A percentile compares a stretch with the other conserved stretches of the same genome.
These are phyloP conservation scores for Bellardia bayeri DNA, from an alignment of 2,888 invertebrate genomes.

Conservation along the genomic window DNA sequence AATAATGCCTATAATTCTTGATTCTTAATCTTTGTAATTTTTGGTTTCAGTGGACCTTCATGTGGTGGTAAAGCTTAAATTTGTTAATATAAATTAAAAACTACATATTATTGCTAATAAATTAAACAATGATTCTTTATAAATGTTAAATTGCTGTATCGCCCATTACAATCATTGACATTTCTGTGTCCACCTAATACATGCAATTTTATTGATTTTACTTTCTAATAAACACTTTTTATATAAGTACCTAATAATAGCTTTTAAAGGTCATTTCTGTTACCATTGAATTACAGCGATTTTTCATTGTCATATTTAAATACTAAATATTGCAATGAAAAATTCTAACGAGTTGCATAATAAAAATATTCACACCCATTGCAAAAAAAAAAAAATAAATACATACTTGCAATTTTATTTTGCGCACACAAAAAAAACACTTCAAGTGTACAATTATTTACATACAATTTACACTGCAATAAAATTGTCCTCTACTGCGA, in stretches of 20 bases:
- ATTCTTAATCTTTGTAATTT: too few species aligned
- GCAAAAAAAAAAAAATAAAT: not conserved
- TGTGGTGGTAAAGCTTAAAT: too few species aligned
- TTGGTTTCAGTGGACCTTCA: too few species aligned
- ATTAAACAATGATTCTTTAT: too few species aligned
- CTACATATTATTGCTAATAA: too few species aligned
- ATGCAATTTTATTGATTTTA: constrained; percentile 11
- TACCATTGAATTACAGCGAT: not conserved
- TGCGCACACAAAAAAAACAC: constrained; percentile 9
- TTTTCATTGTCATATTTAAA: constrained; percentile 52
- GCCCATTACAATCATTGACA: too few species aligned
- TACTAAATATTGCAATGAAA: constrained; percentile 24
- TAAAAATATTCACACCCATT: constrained; percentile 56
- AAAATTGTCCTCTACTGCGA: constrained; percentile 33
- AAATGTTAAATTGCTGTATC: too few species aligned
- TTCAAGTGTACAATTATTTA: constrained; percentile 62
- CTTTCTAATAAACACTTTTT: not conserved
- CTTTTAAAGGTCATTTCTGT: constrained; percentile 31
- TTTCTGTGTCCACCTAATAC: too few species aligned
- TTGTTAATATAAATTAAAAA: too few species aligned
- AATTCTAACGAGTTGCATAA: constrained; percentile 32
- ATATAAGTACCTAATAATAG: not conserved
- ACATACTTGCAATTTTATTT: constrained; percentile 33
- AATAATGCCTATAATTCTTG: too few species aligned
- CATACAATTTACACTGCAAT: constrained; percentile 54